Base-by-base conservation (phyloP, 1,140 invertebrate species). In the Zaprionus kolodkinae region DNA sequence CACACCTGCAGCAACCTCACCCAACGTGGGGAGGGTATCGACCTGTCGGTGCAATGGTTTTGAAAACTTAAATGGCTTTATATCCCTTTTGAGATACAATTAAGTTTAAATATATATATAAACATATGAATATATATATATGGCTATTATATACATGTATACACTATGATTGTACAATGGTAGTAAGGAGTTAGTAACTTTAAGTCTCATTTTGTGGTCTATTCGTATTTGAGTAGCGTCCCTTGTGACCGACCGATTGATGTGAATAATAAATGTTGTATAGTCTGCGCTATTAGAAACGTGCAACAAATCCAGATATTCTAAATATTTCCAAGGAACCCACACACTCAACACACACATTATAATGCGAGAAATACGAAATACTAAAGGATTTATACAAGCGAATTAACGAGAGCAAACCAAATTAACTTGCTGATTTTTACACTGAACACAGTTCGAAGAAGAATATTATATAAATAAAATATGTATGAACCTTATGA, bases 11-110 rank as follows among this genome's bases (percentile, higher is more conserved):
- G 66, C 54, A 36, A 21, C 43, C 13, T 17, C 33, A 21, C 7
- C 10, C 25, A 54, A 36, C 40, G 15, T 11, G 33, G 9, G 15
- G n/a, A n/a, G 12, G 33, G 25, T 36, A 21, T 13, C 43, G 43
- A 59, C 40, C 60, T 79, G 77, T 11, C 43, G 74, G 54, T 70
- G 73, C 63, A 79, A 59, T 68, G 77, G 73, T 88, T 87, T 80
- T 87, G 65, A 72, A 84, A 88, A 88, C 85, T 73, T 87, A 84
- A 87, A 88, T 88, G 84, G 84, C 84, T 88, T 88, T 88, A 88
- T 88, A 88, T 88, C 84, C 84, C 85, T 88, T 88, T 88, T 88
- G 84, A 88, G 84, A 88, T 88, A 88, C 85, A 88, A 79, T 84
- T 88, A 70, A 89, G 65, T 80, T 79, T 74, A 77, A 64, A 71